Base-by-base conservation (phyloP, 2,113 vertebrate species). In the Axis porcinus region DNA sequence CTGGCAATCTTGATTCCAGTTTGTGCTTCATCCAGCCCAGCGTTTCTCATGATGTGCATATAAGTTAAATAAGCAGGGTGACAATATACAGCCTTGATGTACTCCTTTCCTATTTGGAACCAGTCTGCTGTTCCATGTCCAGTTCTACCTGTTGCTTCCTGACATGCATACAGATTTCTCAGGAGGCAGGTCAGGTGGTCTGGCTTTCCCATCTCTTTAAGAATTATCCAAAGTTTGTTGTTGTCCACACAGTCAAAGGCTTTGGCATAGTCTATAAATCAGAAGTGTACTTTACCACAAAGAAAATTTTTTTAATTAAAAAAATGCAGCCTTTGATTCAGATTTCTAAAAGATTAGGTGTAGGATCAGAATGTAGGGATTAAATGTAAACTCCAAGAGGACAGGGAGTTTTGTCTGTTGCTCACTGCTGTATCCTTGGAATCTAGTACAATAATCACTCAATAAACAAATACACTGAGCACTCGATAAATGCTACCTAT, bases 311-410 rank as follows among this genome's bases (percentile, higher is more conserved):
- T 90, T 43, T 43, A 43, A 62, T 76, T 60, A 60, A 27, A 91
- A 95, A 89, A 93, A 93, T 58, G 19, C 25, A 74, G 17, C 2
- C 36, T 57, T 78, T 57, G 43, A 58, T 27, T 87, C 47, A 87
- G 81, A 90, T 54, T 91, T 97, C 23, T 67, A 62, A 30, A 93
- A 84, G 58, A n/a, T 70, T 81, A 79, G 79, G n/a, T 58, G 25
- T 45, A 14, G 43, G 19, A 45, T 33, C 88, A 85, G 15, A 58
- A 91, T 47, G 43, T 60, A 93, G 36, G 17, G 9, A 58, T 87
- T 79, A 88, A 96, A 81, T 89, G 45, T 79, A 85, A 81, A 92
- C 21, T 67, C 52, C 83, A 55, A n/a, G 33, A 95, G 7, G 28
- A 45, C 14, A 79, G 9, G 33, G 50, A 50, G 10, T 81, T 92